phyloP scores from a whole-genome alignment of 2,888 invertebrate species.

The Tetheella fluctuosa region DNA sequence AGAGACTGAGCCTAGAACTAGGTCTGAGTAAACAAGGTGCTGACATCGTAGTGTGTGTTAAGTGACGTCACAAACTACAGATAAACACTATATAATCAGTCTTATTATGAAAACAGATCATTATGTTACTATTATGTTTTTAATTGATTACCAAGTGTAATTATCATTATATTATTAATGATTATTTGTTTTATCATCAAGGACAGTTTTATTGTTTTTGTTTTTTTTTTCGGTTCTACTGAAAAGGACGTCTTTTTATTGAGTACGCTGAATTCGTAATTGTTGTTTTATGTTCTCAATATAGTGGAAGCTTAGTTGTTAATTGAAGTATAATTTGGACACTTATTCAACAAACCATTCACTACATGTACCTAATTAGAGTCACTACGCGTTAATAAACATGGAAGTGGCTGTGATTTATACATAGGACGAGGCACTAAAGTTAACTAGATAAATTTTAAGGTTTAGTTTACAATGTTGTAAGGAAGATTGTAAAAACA shows the following conservation, averaged over 20 bases:
- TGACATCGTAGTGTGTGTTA: conserved; percentile 35
- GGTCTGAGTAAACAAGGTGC: conserved; percentile 51
- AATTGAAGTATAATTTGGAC: not conserved
- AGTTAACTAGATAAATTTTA: conserved; percentile 23
- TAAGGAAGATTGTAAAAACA: conserved; percentile 20
- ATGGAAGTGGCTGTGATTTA: conserved; percentile 28
- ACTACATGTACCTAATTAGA: not conserved
- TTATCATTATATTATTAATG: not conserved
- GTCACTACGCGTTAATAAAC: conserved; percentile 18
- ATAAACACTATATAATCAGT: not conserved
- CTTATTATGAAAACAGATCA: not conserved
- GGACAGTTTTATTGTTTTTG: not conserved
- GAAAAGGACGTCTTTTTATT: not conserved
- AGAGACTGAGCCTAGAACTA: conserved; percentile 27
- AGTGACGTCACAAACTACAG: conserved; percentile 26
- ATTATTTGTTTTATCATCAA: not conserved
- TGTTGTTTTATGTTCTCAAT: not conserved
- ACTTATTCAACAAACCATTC: not conserved
- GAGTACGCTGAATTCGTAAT: not conserved
- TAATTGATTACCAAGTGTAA: not conserved
- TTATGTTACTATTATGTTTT: not conserved
- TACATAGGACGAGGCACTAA: conserved; percentile 28
- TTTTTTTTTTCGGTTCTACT: not conserved
- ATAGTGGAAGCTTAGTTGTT: not conserved
- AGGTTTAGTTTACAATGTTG: conserved; percentile 20